These are phyloP conservation scores for Macrotus californicus DNA, from an alignment of 2,113 vertebrate genomes.

Conservation along the genomic window DNA sequence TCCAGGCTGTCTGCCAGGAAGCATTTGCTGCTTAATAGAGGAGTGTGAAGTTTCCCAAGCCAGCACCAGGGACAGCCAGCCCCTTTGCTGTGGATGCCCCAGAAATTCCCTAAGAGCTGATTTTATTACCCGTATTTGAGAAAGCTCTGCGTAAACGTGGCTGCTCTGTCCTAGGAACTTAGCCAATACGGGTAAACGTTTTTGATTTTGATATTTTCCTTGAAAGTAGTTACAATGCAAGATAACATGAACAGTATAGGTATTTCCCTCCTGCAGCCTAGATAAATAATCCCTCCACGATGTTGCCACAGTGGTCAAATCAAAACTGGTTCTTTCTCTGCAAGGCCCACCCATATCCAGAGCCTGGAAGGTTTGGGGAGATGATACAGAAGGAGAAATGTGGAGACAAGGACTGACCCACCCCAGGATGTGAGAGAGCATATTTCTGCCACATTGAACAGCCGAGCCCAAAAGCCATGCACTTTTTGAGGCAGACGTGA, in stretches of 20 bases:
- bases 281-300: too few species aligned
- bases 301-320: background rate
- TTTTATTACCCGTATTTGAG: background rate
- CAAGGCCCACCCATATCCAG: rapidly evolving
- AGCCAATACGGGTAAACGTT: background rate
- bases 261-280: background rate
- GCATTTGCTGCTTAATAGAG: background rate
- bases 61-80: too few species aligned
- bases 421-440: rapidly evolving
- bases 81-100: background rate
- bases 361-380: background rate
- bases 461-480: background rate
- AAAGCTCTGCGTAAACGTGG: too few species aligned
- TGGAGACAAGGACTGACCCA: background rate
- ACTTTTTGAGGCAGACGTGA: background rate
- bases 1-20: background rate
- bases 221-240: background rate
- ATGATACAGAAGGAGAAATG: background rate
- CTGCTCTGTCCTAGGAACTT: background rate
- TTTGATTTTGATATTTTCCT: background rate
- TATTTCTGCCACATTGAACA: background rate
- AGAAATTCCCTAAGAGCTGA: background rate
- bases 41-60: rapidly evolving
- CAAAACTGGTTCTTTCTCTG: background rate
- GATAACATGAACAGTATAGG: background rate